Conservation (phyloP, 2,888 invertebrate species). For the Lottia scabra region DNA sequence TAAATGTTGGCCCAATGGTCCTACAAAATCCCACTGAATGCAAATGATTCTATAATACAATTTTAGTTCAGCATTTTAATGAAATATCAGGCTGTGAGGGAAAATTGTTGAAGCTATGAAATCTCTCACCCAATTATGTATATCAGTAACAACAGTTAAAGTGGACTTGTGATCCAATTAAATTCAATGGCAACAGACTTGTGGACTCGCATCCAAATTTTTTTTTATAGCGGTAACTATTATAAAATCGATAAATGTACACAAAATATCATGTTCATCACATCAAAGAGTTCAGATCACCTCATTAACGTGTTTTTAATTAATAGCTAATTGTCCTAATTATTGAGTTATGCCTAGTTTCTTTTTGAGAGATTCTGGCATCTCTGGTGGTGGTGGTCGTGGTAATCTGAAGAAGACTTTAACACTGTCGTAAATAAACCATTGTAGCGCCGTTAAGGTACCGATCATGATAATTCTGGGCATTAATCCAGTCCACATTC, state of each 20-base stretch:
- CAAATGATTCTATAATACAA: no score
- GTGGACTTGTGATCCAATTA: no score
- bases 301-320: not conserved
- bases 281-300: not conserved
- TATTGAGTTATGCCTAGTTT: constrained; percentile 45
- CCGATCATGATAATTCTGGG: constrained; percentile 94
- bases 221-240: no score
- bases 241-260: not conserved
- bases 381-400: constrained; percentile 94
- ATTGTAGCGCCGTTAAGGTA: constrained; percentile 90
- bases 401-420: constrained; percentile 85
- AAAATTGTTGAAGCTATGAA: no score
- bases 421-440: constrained; percentile 93
- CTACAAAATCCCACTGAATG: no score
- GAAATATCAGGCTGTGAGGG: no score
- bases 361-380: constrained; percentile 80
- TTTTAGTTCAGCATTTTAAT: no score
- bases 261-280: not conserved
- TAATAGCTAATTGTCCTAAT: not conserved
- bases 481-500: constrained; percentile 85
- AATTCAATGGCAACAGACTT: no score
- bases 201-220: no score
- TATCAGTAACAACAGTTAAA: no score
- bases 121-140: no score
- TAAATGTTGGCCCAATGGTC: no score